Conservation (phyloP, 2,888 invertebrate species). For the Tenthredo livida region DNA sequence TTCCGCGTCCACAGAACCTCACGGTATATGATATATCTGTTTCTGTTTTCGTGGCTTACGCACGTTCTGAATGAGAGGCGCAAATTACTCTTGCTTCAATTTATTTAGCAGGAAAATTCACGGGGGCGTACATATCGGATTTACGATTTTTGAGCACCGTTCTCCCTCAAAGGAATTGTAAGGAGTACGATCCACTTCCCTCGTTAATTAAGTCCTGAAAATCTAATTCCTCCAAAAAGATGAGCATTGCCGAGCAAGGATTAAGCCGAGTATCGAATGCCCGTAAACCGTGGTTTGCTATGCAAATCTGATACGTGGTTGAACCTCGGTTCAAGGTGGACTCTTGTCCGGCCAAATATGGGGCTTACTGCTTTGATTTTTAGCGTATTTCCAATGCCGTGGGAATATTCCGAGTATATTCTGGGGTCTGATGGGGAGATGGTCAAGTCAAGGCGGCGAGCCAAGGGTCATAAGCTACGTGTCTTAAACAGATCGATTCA, state of each 20-base stretch:
- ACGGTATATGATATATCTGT: no score
- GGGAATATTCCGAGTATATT: constrained; percentile 36
- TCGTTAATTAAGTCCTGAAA: background rate
- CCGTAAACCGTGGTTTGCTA: background rate
- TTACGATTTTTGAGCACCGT: background rate
- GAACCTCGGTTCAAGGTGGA: constrained; percentile 51
- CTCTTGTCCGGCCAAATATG: constrained; percentile 50
- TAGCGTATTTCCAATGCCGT: constrained; percentile 50
- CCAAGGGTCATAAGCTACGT: constrained; percentile 20
- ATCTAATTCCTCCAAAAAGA: background rate
- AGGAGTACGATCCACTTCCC: background rate
- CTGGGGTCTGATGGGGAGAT: background rate
- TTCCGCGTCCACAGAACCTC: no score
- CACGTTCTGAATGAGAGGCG: background rate
- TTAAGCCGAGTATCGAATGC: background rate
- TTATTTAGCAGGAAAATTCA: background rate
- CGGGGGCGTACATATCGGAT: background rate
- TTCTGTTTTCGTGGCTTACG: no score
- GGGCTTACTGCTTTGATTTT: constrained; percentile 48
- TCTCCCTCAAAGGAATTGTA: background rate
- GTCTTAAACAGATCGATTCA: constrained; percentile 34
- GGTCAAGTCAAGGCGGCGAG: background rate
- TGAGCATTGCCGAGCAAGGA: background rate
- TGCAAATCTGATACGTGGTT: constrained; percentile 49
- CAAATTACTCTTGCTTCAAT: constrained; percentile 4